Evolutionary conservation across 2,888 invertebrate species (phyloP).

Genomic region (Danaus chrysippus): DNA sequence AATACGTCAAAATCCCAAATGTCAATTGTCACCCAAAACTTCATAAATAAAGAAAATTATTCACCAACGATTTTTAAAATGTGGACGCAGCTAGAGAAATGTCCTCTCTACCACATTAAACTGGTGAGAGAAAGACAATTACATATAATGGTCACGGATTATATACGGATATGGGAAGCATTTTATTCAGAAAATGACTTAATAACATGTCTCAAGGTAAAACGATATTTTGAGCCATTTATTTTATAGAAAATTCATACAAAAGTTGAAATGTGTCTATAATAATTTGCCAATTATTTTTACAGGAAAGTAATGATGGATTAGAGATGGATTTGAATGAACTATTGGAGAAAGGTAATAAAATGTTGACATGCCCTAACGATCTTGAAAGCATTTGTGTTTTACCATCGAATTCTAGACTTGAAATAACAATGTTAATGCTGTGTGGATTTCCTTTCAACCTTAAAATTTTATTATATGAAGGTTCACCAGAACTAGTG

Average conservation of each 20-base stretch:
- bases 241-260: too few species aligned
- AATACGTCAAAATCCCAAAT: too few species aligned
- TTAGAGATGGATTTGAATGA: slow-evolving; percentile 47
- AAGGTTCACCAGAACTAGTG: slow-evolving; percentile 53
- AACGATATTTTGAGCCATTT: not conserved
- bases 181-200: slow-evolving; percentile 41
- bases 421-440: slow-evolving; percentile 42
- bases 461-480: slow-evolving; percentile 42
- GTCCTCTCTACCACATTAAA: slow-evolving; percentile 17
- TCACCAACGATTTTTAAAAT: slow-evolving; percentile 14
- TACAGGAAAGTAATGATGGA: slow-evolving; percentile 52
- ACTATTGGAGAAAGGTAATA: slow-evolving; percentile 45
- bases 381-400: slow-evolving; percentile 41
- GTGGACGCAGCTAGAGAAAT: slow-evolving; percentile 27
- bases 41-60: not conserved
- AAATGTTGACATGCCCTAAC: slow-evolving; percentile 47
- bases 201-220: slow-evolving; percentile 47
- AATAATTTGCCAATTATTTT: slow-evolving; percentile 15
- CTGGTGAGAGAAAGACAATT: slow-evolving; percentile 7
- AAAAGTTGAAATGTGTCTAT: not conserved
- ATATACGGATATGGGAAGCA: slow-evolving; percentile 40
- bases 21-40: slow-evolving; percentile 2
- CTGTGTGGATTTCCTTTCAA: slow-evolving; percentile 46
- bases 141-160: slow-evolving; percentile 27
- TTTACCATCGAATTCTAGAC: slow-evolving; percentile 31